Evolutionary conservation across 2,113 vertebrate genomes (phyloP), one percentile per base, ranked within the genome.

Genomic region (Nerophis ophidion): DNA sequence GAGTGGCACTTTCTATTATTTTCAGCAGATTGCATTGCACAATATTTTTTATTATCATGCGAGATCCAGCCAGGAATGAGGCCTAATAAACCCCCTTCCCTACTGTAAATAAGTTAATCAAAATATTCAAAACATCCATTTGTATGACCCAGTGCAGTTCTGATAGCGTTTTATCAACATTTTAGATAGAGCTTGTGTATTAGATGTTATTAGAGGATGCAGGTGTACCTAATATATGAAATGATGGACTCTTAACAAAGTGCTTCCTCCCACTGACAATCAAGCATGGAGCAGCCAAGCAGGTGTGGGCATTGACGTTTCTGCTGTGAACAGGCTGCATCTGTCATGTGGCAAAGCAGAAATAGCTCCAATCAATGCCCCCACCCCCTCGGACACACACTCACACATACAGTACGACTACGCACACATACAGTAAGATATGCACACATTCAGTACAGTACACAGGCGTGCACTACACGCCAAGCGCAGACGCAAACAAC

Each of bases 261-360:
- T 26, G 26, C 34, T 38, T 14, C 26, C 50, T 35, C 26, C 50
- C 26, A 36, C 52, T 8, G 52, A 54, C 52, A 54, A 54, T 36
- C 54, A 56, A 56, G 42, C 54, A 83, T 75, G 84, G 79, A 82
- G 80, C 86, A 82, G 78, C 83, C 74, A 84, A 87, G 86, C 86
- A 88, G 84, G 86, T 87, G 84, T 87, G 86, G 83, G 85, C 77
- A 82, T 86, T 87, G 84, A 87, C 81, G 86, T 88, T 85, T 86
- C 82, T 84, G 80, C 82, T 80, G 85, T 79, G 81, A 87, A 87
- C 86, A 89, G 84, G 83, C 87, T 89, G 88, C 84, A 83, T 89
- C 85, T 89, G 87, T 90, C 89, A 89, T 88, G 86, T 88, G 85
- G 87, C 82, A 86, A 85, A 78, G 83, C 86, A 89, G 82, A 89